Base-by-base conservation (phyloP, 2,113 vertebrate species). In the Hippotragus niger region DNA sequence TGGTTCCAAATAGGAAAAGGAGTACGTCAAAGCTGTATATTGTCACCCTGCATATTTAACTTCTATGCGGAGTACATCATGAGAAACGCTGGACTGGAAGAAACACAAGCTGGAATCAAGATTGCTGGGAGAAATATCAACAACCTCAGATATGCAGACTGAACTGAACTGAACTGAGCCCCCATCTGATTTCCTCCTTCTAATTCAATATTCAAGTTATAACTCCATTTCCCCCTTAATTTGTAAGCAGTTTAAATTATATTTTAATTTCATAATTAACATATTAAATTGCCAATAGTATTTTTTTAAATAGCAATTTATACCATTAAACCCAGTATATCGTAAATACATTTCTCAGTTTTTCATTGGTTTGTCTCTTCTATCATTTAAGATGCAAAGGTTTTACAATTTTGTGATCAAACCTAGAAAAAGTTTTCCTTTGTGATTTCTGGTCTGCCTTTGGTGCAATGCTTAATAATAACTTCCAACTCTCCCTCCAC, bases 341-440 rank as follows among this genome's bases (percentile, higher is more conserved):
- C 78, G 1, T 2, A 52, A 74, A 82, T 64, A 33, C 31, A 85
- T 88, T 45, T 91, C 47, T 90, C 74, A n/a, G 5, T 19, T 84
- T 21, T 9, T 43, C 23, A 60, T 94, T 93, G 33, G 25, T 85
- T 19, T 82, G 11, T 81, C 60, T 53, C 17, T 74, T 57, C 36
- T 60, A 91, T 33, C 19, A 45, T 50, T 96, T 64, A 95, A 89
- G 31, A 31, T 45, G 19, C 33, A 85, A 91, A 93, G 6, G 7
- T 94, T 95, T 95, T 67, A 84, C 33, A 92, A 57, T 62, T 90
- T 74, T 55, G 21, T 86, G 31, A 92, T 94, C 31, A 91, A 88
- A 64, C 1, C 6, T 67, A 89, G 50, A 9, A 60, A 45, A 50
- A 33, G 17, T 83, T 80, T 95, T 94, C 55, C 87, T 96, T 88